phyloP scores from a whole-genome alignment of 1,140 invertebrate species.

The Matsumurasca onukii region DNA sequence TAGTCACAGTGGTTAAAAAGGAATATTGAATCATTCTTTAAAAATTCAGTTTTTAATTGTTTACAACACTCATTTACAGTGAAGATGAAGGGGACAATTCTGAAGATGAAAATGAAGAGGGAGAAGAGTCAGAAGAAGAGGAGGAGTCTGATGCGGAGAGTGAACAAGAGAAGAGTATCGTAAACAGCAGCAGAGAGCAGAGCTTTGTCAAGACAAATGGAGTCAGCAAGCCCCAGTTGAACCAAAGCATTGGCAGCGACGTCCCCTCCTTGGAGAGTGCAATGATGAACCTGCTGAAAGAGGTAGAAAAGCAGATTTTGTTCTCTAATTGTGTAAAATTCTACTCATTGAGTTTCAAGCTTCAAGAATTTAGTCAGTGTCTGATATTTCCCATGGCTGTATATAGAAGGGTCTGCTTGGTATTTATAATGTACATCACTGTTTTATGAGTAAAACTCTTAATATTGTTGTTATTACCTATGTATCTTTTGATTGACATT shows the following conservation, averaged over 20 bases:
- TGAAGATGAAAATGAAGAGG: constrained; percentile 39
- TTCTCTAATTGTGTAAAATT: no score
- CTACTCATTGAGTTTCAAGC: no score
- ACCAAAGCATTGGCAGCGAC: background rate
- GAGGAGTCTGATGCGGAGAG: constrained; percentile 44
- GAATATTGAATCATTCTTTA: no score
- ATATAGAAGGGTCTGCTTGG: no score
- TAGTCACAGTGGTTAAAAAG: no score
- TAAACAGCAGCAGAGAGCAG: constrained; percentile 34
- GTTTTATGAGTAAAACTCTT: no score
- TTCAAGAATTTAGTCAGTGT: no score
- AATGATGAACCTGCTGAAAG: constrained; percentile 43
- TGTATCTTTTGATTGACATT: no score
- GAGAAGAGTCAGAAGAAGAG: constrained; percentile 50
- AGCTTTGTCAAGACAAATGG: constrained; percentile 30
- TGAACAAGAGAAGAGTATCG: constrained; percentile 41
- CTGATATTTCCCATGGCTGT: no score
- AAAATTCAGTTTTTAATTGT: no score
- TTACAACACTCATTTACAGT: constrained; percentile 44
- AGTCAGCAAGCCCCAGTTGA: background rate
- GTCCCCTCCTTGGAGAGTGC: constrained; percentile 39
- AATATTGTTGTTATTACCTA: no score
- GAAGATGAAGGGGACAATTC: constrained; percentile 54
- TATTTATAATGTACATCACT: no score
- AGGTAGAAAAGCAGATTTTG: constrained; percentile 43